Percentiles rank a stretch among this genome's conserved stretches.
These are phyloP conservation scores for Catostomus latipinnis DNA, from an alignment of 2,797 vertebrate species.

Conservation along the genomic window DNA sequence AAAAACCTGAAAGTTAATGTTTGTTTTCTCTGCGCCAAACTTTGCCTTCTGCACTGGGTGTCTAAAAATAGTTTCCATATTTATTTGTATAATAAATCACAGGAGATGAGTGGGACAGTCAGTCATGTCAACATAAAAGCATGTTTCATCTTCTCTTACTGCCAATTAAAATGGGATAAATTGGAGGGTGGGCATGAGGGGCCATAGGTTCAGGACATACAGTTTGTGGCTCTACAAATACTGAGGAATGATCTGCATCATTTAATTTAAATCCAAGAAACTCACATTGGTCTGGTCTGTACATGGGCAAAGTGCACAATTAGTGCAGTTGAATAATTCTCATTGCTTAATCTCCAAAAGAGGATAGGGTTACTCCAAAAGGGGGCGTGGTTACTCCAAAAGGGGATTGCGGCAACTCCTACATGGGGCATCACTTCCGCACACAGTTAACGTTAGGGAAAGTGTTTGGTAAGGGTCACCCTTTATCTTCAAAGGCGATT, in stretches of 20 bases:
- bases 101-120: conserved; percentile 12
- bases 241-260: conserved; percentile 15
- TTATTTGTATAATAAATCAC: background rate
- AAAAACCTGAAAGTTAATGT: background rate
- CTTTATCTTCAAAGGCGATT: no score
- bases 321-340: conserved; percentile 18
- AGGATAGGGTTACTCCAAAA: no score
- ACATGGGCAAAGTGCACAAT: conserved; percentile 22
- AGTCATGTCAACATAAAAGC: conserved; percentile 31
- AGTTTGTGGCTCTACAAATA: conserved; percentile 27
- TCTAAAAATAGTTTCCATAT: background rate
- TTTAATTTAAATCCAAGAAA: conserved; percentile 31
- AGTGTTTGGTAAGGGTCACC: no score
- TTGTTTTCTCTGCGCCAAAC: background rate
- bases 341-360: background rate
- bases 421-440: no score
- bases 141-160: conserved; percentile 34
- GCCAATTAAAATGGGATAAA: conserved; percentile 43
- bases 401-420: no score
- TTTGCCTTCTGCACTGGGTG: background rate
- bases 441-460: no score
- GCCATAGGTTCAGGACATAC: conserved; percentile 11
- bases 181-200: conserved; percentile 11
- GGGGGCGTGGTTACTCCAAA: no score
- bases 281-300: conserved; percentile 32